Evolutionary conservation across 2,888 invertebrate genomes (phyloP).

Genomic region (Plusia festucae): DNA sequence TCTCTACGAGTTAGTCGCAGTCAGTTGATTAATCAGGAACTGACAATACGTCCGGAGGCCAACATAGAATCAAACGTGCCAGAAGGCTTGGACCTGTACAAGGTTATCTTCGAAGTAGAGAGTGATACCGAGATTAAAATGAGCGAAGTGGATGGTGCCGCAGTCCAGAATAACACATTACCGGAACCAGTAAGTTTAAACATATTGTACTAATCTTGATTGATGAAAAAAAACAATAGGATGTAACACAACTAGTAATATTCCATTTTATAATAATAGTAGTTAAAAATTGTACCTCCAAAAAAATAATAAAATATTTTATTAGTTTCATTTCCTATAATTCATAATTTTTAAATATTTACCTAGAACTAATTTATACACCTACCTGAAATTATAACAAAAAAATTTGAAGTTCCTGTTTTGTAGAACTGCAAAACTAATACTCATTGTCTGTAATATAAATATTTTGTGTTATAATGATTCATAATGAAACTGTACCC

Average conservation of each 20-base stretch:
- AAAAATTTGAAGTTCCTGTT: background rate
- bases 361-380: background rate
- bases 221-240: background rate
- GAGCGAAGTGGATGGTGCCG: constrained; percentile 74
- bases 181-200: constrained; percentile 72
- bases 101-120: constrained; percentile 83
- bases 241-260: background rate
- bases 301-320: background rate
- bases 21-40: constrained; percentile 81
- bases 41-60: constrained; percentile 83
- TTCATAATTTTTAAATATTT: background rate
- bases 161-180: constrained; percentile 66
- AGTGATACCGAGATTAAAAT: constrained; percentile 80
- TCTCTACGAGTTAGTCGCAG: constrained; percentile 80
- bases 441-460: background rate
- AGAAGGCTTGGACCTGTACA: constrained; percentile 81
- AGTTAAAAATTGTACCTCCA: background rate
- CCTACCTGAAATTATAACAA: background rate
- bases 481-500: background rate
- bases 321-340: background rate
- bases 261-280: background rate
- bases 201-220: background rate
- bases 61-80: constrained; percentile 86
- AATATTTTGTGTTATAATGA: background rate
- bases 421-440: background rate